These are phyloP conservation scores for Neodon shergylaensis DNA, from an alignment of 2,113 vertebrate genomes.

Conservation along the genomic window DNA sequence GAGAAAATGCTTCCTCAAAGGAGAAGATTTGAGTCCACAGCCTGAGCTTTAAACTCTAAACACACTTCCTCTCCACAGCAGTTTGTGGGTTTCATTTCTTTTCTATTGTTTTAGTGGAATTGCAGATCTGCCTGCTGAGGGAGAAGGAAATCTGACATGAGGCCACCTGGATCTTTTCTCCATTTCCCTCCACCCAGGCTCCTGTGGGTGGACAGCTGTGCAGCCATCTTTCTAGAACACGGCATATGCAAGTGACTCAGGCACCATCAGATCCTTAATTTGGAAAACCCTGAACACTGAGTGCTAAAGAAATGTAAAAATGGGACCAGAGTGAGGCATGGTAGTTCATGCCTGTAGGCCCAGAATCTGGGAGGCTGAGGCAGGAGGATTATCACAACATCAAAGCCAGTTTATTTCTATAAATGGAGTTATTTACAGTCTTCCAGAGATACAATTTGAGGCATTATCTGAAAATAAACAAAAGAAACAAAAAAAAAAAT, in stretches of 20 bases:
- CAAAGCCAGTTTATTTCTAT: too few relatives aligned
- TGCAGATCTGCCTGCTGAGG: not conserved
- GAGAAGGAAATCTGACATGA: not conserved
- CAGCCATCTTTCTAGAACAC: not conserved
- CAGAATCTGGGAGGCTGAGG: not conserved
- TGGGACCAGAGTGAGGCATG: not conserved
- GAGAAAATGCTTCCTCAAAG: not conserved
- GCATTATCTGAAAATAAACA: too few relatives aligned
- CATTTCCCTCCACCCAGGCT: not conserved
- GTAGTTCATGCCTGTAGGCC: not conserved
- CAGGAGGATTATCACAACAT: not conserved
- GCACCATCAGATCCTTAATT: not conserved
- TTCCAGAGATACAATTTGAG: too few relatives aligned
- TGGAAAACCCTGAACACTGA: not conserved
- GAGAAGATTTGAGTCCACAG: not conserved
- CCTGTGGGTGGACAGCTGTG: not conserved
- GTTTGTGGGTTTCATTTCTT: not conserved
- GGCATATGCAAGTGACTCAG: not conserved
- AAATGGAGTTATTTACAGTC: too few relatives aligned
- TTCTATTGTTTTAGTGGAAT: not conserved
- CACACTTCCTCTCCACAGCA: not conserved
- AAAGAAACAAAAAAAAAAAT: too few relatives aligned
- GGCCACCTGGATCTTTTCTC: not conserved
- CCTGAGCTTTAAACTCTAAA: not conserved
- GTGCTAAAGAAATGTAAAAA: not conserved